phyloP scores from a whole-genome alignment of 2,797 vertebrate genomes.

The Netta rufina region DNA sequence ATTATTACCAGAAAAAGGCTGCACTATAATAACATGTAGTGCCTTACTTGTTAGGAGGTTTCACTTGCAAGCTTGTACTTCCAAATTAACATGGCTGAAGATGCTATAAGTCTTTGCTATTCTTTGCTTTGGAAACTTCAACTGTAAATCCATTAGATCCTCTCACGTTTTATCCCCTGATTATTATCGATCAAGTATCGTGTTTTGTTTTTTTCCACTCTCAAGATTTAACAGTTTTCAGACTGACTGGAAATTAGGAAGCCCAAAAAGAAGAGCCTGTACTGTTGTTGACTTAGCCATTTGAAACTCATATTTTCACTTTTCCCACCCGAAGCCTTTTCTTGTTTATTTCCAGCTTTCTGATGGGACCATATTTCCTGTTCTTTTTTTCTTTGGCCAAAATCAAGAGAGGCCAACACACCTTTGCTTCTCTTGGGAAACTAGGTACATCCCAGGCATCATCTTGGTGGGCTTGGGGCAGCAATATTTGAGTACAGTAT shows the following conservation, averaged over 20 bases:
- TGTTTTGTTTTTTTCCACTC: background rate
- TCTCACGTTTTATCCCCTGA: slow-evolving; percentile 7
- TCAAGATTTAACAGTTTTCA: slow-evolving; percentile 15
- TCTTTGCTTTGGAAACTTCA: slow-evolving; percentile 12
- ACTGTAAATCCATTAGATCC: slow-evolving; percentile 5
- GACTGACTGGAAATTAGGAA: background rate
- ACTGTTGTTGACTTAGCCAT: background rate
- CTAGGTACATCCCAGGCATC: fast-evolving
- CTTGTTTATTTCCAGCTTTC: background rate
- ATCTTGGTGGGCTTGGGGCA: background rate
- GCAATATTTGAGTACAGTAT: background rate
- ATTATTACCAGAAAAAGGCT: background rate
- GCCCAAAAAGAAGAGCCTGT: background rate
- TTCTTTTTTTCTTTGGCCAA: background rate
- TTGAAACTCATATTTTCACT: background rate
- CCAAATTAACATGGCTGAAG: background rate
- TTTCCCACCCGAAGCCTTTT: background rate
- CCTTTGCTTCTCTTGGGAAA: background rate
- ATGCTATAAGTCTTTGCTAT: background rate
- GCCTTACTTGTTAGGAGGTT: background rate
- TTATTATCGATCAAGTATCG: background rate
- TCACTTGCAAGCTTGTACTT: background rate
- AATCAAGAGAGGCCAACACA: background rate
- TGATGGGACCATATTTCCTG: background rate
- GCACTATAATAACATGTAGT: background rate